Base-by-base conservation (phyloP, 53 echinoderm and acorn worm genomes). In the Henricia sp. region DNA sequence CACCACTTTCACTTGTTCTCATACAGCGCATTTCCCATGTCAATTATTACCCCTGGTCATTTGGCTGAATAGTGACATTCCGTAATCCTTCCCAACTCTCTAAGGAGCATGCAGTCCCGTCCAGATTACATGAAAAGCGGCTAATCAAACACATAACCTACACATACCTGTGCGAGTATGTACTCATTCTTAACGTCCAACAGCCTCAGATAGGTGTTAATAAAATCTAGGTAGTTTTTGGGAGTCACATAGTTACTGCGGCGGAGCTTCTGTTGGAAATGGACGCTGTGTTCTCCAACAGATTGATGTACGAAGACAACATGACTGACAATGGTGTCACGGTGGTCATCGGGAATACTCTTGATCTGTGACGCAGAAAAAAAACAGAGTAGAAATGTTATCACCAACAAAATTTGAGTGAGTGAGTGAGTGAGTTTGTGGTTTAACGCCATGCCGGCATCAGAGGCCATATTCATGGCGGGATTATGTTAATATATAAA, bases 271-370 rank as follows among this genome's bases (percentile, higher is more conserved):
- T 92, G 99, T 29, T 91, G 90, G 84, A 97, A 97, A 52, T 94
- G 88, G 26, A 37, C 58, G 72, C 99, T 97, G 94, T 88, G 75
- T 23, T 94, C 90, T 21, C 89, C 92, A 36, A 97, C 99, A 9
- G 99, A 97, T 83, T 94, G 92, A 74, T 97, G 99, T 3, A 97
- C 99, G 83, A 94, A 97, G 35, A 96, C 99, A 23, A 94, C 99
- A 52, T 97, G 94, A 33, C 80, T 67, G 36, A 97, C 99, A 12
- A 97, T 87, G 10, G 52, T 52, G 41, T 74, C 86, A 35, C 90
- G 89, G 38, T 92, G 71, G 9, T 97, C 94, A 29, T 90, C 94
- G 0, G 99, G 99, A 33, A 97, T 97, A 70, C 94, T 94, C 86
- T 97, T 97, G 28, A 97, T 90, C 99, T 97, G 73, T 34, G 27